Conservation (phyloP, 1,140 invertebrate genomes). For the Diabrotica undecimpunctata region DNA sequence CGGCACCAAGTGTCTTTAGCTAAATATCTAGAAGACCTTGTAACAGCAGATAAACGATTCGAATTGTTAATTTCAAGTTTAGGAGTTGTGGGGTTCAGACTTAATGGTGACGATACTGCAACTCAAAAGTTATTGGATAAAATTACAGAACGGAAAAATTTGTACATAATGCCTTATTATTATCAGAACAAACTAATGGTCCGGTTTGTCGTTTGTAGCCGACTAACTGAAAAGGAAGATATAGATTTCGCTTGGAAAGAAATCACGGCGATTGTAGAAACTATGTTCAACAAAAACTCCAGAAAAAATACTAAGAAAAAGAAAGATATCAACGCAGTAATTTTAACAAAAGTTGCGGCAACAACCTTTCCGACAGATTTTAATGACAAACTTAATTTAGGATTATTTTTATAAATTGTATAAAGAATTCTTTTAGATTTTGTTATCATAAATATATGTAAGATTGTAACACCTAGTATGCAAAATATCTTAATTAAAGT, state of each 20-base stretch:
- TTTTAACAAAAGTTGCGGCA: not conserved
- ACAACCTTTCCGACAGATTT: not conserved
- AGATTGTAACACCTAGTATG: too few species aligned
- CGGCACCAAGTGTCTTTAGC: constrained; percentile 73
- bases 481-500: too few species aligned
- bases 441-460: too few species aligned
- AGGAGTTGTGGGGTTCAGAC: constrained; percentile 83
- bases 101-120: constrained; percentile 69
- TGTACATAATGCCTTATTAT: constrained; percentile 80
- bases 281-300: constrained; percentile 1
- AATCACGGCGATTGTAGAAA: constrained; percentile 54
- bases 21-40: constrained; percentile 68
- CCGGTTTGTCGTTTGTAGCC: constrained; percentile 79
- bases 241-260: constrained; percentile 79
- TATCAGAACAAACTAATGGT: constrained; percentile 68
- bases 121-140: constrained; percentile 74
- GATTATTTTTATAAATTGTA: constrained; percentile 9
- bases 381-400: constrained; percentile 8
- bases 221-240: constrained; percentile 65
- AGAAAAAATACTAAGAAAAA: not conserved
- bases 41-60: constrained; percentile 70
- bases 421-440: not conserved
- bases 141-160: constrained; percentile 71
- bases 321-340: not conserved
- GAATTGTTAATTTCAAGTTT: constrained; percentile 62